Base-by-base conservation (phyloP, 64 coral and sea anemone species). In the Astreopora myriophthalma region DNA sequence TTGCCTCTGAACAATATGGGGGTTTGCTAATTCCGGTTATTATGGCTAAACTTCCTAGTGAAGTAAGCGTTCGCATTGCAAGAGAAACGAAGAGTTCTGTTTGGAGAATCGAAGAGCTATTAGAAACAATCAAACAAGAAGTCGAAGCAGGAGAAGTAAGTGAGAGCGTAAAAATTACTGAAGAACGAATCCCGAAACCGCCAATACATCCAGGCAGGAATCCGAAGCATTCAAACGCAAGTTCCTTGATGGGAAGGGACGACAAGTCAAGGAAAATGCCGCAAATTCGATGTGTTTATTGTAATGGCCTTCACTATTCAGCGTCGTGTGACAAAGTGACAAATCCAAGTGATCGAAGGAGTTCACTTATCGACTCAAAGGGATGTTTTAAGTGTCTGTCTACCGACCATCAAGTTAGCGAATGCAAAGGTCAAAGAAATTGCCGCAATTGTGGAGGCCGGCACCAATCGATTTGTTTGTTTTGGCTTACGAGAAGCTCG, bases 391-490 rank as follows among this genome's bases (percentile, higher is more conserved):
- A 48, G 8, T 87, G 91, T 79, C 37, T 93, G 27, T 76, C 51
- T 35, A 80, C 52, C 35, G 71, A 71, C 19, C 92, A 93, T 55
- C 69, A 55, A 38, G 46, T 61, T 62, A 51, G 37, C 27, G 66
- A 93, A 30, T 93, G 92, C 69, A 37, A 69, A 10, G 49, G 3
- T 55, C 49, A 55, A 55, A 88, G 87, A 57, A 93, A 81, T 71
- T 93, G 92, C 69, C 55, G 74, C 10, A 80, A 81, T 23, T 93
- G 92, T 80, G 31, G 42, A 52, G 46, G 75, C n/a, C 79, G 73
- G 63, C 92, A 93, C 62, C 92, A 93, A 48, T 92, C 80, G 20
- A 85, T 92, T 33, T 92, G 79, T 37, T 44, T 67, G 26, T 5
- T 4, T 6, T 1, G 5, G 25, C 7, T 28, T 25, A 27, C 61